These are phyloP conservation scores for Acomys russatus DNA, from an alignment of 2,797 vertebrate genomes.

Conservation along the genomic window DNA sequence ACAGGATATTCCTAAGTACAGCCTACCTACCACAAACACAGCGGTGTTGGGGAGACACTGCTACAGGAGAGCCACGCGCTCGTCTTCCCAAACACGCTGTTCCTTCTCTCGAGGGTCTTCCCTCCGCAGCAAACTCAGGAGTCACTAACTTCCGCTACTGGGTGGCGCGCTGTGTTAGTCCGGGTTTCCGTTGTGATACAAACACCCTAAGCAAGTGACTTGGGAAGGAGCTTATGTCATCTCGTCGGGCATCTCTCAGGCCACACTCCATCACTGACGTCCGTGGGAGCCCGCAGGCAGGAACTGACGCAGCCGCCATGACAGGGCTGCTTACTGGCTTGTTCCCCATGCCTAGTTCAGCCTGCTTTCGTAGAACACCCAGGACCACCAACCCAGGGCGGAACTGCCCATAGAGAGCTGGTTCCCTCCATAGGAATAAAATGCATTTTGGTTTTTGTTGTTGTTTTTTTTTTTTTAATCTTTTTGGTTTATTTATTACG, in stretches of 20 bases:
- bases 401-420: background rate
- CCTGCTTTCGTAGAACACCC: background rate
- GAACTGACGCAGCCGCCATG: background rate
- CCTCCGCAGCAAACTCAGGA: background rate
- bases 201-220: background rate
- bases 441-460: too few relatives aligned
- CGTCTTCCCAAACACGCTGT: background rate
- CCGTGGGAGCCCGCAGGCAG: background rate
- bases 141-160: background rate
- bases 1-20: fast-evolving
- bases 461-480: too few relatives aligned
- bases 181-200: background rate
- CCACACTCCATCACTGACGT: background rate
- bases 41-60: fast-evolving
- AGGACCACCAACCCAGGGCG: background rate
- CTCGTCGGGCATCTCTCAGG: background rate
- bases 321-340: background rate
- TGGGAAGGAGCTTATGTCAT: background rate
- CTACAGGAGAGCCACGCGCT: fast-evolving
- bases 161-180: background rate
- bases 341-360: background rate
- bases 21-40: background rate
- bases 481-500: too few relatives aligned
- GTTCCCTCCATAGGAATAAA: background rate
- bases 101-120: background rate